These are phyloP conservation scores for Carposina sasakii DNA, from an alignment of 1,140 invertebrate genomes.

Conservation along the genomic window DNA sequence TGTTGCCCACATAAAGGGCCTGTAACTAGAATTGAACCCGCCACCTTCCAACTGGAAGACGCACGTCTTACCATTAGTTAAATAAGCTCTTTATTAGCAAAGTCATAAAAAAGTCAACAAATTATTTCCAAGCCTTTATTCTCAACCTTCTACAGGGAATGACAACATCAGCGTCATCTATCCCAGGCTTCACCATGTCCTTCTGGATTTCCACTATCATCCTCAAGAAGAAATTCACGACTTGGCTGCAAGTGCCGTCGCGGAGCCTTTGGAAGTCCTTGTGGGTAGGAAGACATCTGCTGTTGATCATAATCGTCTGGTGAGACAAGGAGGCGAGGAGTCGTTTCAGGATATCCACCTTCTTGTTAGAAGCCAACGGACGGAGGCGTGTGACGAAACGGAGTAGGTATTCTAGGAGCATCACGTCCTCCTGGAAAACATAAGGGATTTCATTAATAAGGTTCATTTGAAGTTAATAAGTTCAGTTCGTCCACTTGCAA, in stretches of 20 bases:
- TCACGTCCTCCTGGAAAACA: constrained; percentile 74
- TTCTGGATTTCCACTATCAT: constrained; percentile 55
- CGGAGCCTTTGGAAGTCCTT: constrained; percentile 46
- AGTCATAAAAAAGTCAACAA: constrained; percentile 13
- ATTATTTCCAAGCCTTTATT: constrained; percentile 63
- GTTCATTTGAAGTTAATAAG: too few species aligned
- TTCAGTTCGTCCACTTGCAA: too few species aligned
- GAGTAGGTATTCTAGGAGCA: constrained; percentile 82
- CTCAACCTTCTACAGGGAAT: constrained; percentile 37
- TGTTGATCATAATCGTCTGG: constrained; percentile 74
- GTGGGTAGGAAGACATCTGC: constrained; percentile 68
- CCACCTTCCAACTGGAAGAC: too few species aligned
- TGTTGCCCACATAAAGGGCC: too few species aligned
- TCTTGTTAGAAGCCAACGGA: constrained; percentile 73
- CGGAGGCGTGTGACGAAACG: constrained; percentile 79
- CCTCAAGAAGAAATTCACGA: constrained; percentile 53
- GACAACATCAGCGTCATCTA: constrained; percentile 53
- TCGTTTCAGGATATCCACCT: constrained; percentile 75
- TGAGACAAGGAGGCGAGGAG: constrained; percentile 78
- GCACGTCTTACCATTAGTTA: too few species aligned
- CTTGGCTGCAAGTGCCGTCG: constrained; percentile 51
- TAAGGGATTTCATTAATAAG: too few species aligned
- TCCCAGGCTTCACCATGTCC: constrained; percentile 49
- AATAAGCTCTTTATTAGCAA: constrained; percentile 1
- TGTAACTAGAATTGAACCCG: too few species aligned